Percentiles rank a stretch among this genome's conserved stretches.
phyloP scores from a whole-genome alignment of 1,140 invertebrate species.

The Venturia canescens region DNA sequence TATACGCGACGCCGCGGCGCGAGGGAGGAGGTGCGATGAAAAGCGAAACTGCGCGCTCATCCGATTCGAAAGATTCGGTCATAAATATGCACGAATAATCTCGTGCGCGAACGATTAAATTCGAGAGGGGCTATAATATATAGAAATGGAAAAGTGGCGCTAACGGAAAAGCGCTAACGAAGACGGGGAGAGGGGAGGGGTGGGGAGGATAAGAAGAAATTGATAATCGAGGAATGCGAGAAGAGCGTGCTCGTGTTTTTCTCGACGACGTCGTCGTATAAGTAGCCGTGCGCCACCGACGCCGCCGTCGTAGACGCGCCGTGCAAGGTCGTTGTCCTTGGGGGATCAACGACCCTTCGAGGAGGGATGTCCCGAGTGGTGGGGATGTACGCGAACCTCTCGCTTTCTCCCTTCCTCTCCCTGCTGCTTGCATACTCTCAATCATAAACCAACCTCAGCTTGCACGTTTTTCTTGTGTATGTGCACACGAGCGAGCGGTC shows the following conservation, averaged over 20 bases:
- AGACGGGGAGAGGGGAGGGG: slow-evolving; percentile 33
- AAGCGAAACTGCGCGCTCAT: no score
- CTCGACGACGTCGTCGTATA: background rate
- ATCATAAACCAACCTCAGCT: background rate
- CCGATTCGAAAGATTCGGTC: no score
- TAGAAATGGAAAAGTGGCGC: no score
- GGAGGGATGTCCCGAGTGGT: slow-evolving; percentile 72
- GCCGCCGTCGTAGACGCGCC: slow-evolving; percentile 61
- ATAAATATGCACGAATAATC: no score
- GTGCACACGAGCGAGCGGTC: background rate
- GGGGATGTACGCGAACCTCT: slow-evolving; percentile 56
- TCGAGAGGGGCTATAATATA: no score
- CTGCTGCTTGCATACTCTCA: background rate
- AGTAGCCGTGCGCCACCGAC: slow-evolving; percentile 4
- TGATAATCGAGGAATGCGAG: slow-evolving; percentile 74
- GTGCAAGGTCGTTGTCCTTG: slow-evolving; percentile 77
- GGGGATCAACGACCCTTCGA: slow-evolving; percentile 77
- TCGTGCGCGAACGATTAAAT: no score
- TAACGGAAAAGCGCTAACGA: slow-evolving; percentile 30
- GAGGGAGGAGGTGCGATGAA: no score
- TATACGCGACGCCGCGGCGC: no score
- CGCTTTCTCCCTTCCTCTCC: no score
- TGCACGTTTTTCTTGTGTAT: background rate
- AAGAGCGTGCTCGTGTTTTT: slow-evolving; percentile 58
- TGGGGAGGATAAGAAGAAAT: slow-evolving; percentile 64